phyloP scores from a whole-genome alignment of 2,113 vertebrate species.

The Pachyramphus minor region DNA sequence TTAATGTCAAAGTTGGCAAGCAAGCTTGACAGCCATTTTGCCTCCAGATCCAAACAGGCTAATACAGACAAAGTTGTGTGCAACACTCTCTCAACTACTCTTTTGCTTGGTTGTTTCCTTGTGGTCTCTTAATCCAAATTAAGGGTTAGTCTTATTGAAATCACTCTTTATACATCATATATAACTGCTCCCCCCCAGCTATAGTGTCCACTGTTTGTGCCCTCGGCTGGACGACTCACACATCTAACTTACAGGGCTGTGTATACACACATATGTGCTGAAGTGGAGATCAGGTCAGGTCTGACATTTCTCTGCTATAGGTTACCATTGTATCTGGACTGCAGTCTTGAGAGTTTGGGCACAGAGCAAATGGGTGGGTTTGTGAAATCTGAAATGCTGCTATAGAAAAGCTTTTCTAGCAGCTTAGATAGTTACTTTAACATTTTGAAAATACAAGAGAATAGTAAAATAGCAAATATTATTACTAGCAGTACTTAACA shows the following conservation, averaged over 20 bases:
- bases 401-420: neutral
- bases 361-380: neutral
- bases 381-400: neutral
- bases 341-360: neutral
- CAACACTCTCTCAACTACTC: neutral
- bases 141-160: neutral
- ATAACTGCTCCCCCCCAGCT: rapidly evolving
- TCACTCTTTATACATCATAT: neutral
- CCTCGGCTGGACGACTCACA: neutral
- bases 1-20: neutral
- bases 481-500: neutral
- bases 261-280: rapidly evolving
- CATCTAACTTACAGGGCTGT: neutral
- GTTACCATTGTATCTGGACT: neutral
- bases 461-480: neutral
- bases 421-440: neutral
- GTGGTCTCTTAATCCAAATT: neutral
- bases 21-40: neutral
- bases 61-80: neutral
- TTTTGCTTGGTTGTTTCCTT: neutral
- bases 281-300: neutral
- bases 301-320: neutral
- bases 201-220: neutral
- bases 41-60: neutral
- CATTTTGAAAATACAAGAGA: neutral